Conservation (phyloP, 1,140 invertebrate genomes). For the Saccostrea glomerata region DNA sequence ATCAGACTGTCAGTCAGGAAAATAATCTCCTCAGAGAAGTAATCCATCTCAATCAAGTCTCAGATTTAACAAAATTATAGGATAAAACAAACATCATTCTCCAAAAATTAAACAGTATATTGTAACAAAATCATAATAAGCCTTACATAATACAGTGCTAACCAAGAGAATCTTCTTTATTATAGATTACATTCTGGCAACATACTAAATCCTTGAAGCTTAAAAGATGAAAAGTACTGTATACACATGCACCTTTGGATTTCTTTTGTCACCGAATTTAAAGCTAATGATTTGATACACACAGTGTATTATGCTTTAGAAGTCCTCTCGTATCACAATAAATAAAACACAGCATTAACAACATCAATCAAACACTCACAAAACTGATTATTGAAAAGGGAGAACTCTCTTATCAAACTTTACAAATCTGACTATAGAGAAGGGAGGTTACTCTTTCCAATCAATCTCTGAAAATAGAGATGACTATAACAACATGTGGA, state of each 20-base stretch:
- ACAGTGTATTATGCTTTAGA: constrained; percentile 1
- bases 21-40: neutral
- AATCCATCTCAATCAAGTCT: neutral
- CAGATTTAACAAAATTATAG: neutral
- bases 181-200: too few relatives aligned
- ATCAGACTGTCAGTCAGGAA: too few relatives aligned
- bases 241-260: neutral
- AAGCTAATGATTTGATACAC: neutral
- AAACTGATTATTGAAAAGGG: neutral
- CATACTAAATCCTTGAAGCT: neutral
- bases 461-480: too few relatives aligned
- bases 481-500: too few relatives aligned
- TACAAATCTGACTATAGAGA: neutral
- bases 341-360: neutral
- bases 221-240: neutral
- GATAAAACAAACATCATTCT: too few relatives aligned
- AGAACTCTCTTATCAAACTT: neutral
- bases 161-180: neutral
- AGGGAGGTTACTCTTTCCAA: too few relatives aligned
- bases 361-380: neutral
- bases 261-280: neutral
- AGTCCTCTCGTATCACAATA: constrained; percentile 12
- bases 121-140: neutral
- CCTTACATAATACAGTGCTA: neutral
- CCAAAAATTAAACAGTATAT: neutral